Evolutionary conservation across 2,113 vertebrate species (phyloP).

Genomic region (Cromileptes altivelis): DNA sequence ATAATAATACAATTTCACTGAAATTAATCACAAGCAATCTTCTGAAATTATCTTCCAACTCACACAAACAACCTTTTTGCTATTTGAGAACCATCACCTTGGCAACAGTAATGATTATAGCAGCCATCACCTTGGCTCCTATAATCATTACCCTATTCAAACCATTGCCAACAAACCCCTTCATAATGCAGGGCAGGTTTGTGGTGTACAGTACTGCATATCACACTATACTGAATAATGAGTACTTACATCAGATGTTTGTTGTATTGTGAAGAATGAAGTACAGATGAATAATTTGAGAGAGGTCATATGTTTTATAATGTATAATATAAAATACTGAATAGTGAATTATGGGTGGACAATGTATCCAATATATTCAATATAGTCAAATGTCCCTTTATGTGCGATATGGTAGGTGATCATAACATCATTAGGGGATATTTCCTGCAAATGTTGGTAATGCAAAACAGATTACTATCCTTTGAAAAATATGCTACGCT

Average conservation of each 20-base stretch:
- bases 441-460: no score
- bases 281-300: neutral
- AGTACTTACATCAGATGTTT: neutral
- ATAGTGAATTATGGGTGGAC: no score
- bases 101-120: constrained; percentile 13
- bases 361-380: no score
- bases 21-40: neutral
- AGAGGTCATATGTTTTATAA: neutral
- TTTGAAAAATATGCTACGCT: no score
- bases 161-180: constrained; percentile 39
- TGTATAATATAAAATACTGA: neutral
- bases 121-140: constrained; percentile 46
- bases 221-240: neutral
- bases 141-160: constrained; percentile 33
- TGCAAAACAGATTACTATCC: no score
- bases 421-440: no score
- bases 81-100: constrained; percentile 51
- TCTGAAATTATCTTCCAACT: neutral
- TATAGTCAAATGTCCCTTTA: no score
- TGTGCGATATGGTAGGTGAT: no score
- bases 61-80: constrained; percentile 14
- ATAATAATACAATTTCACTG: neutral
- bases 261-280: neutral
- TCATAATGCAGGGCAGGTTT: neutral
- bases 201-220: neutral